These are phyloP conservation scores for Andrena haemorrhoa DNA, from an alignment of 2,888 invertebrate genomes.

Conservation along the genomic window DNA sequence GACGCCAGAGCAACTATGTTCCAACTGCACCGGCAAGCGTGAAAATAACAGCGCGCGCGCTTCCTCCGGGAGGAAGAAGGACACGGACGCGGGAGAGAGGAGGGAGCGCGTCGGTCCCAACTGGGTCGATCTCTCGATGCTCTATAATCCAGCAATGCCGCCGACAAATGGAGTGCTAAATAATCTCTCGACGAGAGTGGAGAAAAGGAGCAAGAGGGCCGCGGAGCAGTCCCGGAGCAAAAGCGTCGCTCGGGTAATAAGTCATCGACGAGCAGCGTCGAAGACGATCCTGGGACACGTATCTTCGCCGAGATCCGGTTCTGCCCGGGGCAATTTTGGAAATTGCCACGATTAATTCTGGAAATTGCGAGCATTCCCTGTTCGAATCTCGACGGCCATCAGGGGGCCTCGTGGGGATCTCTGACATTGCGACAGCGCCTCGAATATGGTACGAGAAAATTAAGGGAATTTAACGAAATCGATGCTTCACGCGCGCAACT, in stretches of 20 bases:
- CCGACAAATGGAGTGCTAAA: constrained; percentile 73
- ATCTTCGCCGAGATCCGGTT: constrained; percentile 37
- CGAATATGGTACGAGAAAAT: too few relatives aligned
- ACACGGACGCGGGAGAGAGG: not conserved
- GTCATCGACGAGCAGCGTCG: constrained; percentile 47
- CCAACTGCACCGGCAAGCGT: constrained; percentile 18
- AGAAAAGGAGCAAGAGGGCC: constrained; percentile 48
- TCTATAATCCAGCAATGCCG: constrained; percentile 69
- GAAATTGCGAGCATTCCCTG: constrained; percentile 52
- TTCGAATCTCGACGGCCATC: not conserved
- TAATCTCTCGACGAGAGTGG: constrained; percentile 63
- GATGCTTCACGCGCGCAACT: too few relatives aligned
- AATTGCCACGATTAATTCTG: constrained; percentile 58
- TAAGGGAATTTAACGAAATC: too few relatives aligned
- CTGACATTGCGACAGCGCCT: too few relatives aligned
- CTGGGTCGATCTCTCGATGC: constrained; percentile 64
- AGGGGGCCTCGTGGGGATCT: not conserved
- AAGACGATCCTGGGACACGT: constrained; percentile 30
- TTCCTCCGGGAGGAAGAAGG: not conserved
- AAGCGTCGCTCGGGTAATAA: constrained; percentile 50
- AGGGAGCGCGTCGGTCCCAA: constrained; percentile 43
- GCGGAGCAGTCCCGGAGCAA: constrained; percentile 31
- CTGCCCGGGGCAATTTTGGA: constrained; percentile 42
- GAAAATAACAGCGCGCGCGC: constrained; percentile 46
- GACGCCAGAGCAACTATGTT: constrained; percentile 12